These are phyloP conservation scores for Hephaestus fuliginosus DNA, from an alignment of 2,797 vertebrate species.

Conservation along the genomic window DNA sequence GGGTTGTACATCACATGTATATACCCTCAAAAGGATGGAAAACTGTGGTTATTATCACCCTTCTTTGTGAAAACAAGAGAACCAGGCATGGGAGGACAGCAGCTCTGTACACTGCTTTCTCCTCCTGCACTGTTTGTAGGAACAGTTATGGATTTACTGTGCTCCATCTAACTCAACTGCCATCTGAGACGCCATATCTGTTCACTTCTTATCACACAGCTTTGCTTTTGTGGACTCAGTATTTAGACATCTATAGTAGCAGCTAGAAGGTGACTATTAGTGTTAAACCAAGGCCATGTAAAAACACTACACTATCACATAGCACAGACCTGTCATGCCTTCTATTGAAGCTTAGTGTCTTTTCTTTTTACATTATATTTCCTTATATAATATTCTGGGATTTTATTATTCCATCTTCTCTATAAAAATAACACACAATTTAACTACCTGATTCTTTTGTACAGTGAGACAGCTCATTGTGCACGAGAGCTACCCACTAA, in stretches of 20 bases:
- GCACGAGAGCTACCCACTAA: slow-evolving; percentile 5
- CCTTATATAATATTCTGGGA: slow-evolving; percentile 24
- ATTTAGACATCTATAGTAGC: slow-evolving; percentile 22
- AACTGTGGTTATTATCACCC: neutral
- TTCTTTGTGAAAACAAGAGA: neutral
- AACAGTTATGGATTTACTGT: neutral
- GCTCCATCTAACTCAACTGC: neutral
- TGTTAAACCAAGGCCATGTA: slow-evolving; percentile 21
- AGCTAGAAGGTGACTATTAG: slow-evolving; percentile 34
- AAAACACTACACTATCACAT: slow-evolving; percentile 38
- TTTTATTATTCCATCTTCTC: slow-evolving; percentile 22
- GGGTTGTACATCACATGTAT: neutral
- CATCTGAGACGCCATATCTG: neutral
- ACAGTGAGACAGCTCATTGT: slow-evolving; percentile 20
- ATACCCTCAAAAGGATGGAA: neutral
- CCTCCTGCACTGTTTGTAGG: neutral
- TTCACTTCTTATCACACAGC: slow-evolving; percentile 13
- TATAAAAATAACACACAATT: slow-evolving; percentile 57
- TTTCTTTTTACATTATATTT: slow-evolving; percentile 36
- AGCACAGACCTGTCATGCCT: slow-evolving; percentile 9
- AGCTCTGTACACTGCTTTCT: neutral
- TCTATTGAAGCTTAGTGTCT: slow-evolving; percentile 6
- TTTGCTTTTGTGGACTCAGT: neutral
- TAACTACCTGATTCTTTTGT: slow-evolving; percentile 44
- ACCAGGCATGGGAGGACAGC: neutral